Percentiles rank a stretch among this genome's conserved stretches.
These are phyloP conservation scores for Drosophila greeni DNA, from an alignment of 2,888 invertebrate species.

Conservation along the genomic window DNA sequence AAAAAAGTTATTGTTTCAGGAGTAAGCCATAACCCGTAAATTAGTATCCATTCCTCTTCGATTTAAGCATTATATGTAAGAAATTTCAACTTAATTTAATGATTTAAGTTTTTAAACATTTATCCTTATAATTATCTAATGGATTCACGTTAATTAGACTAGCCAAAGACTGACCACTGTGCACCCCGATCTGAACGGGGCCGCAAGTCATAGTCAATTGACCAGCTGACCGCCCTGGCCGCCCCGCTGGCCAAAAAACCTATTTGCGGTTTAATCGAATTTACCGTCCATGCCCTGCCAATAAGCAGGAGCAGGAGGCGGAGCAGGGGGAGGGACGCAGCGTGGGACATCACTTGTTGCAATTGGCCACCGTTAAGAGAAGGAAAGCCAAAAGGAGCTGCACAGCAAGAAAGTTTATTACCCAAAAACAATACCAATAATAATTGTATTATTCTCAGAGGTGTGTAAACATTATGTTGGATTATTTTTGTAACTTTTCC, in stretches of 20 bases:
- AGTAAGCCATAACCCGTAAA: background rate
- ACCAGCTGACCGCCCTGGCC: constrained; percentile 64
- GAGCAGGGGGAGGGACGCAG: constrained; percentile 23
- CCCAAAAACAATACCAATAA: background rate
- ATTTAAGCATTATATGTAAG: too few relatives aligned
- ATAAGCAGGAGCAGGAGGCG: constrained; percentile 31
- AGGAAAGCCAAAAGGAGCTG: constrained; percentile 24
- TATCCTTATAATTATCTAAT: background rate
- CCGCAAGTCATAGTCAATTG: constrained; percentile 53
- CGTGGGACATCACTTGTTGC: constrained; percentile 65
- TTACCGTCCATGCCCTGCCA: constrained; percentile 68
- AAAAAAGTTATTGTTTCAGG: background rate
- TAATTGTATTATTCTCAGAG: background rate
- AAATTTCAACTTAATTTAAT: too few relatives aligned
- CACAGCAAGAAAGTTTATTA: constrained; percentile 10
- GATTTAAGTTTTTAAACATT: too few relatives aligned
- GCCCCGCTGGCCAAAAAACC: constrained; percentile 65
- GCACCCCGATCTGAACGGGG: constrained; percentile 10
- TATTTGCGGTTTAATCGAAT: constrained; percentile 72
- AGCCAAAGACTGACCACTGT: constrained; percentile 47
- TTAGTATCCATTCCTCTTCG: too few relatives aligned
- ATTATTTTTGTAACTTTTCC: background rate
- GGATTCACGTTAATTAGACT: background rate
- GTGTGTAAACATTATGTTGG: background rate
- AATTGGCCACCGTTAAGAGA: constrained; percentile 48